phyloP scores from a whole-genome alignment of 2,113 vertebrate species.

The Hippocampus barbouri region DNA sequence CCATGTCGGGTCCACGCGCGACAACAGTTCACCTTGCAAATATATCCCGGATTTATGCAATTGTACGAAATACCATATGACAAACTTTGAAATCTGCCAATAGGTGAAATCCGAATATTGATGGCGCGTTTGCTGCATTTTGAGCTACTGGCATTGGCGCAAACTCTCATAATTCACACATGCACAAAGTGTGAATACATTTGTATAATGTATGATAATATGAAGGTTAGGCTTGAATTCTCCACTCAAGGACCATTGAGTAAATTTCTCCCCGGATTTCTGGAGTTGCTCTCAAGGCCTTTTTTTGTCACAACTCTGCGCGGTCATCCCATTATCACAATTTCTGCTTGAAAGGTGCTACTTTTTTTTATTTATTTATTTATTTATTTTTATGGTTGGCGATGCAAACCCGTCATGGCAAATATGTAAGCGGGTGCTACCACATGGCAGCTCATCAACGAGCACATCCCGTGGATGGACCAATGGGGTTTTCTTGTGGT shows the following conservation, averaged over 20 bases:
- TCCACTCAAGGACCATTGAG: conserved; percentile 1
- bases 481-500: neutral
- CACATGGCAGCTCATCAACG: neutral
- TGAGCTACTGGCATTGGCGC: neutral
- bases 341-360: neutral
- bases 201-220: conserved; percentile 13
- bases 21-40: conserved; percentile 29
- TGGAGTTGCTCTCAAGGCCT: conserved; percentile 3
- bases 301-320: neutral
- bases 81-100: neutral
- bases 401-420: neutral
- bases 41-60: neutral
- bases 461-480: neutral
- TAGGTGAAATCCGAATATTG: neutral
- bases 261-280: neutral
- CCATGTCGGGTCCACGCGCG: neutral
- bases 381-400: neutral
- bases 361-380: neutral
- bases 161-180: neutral
- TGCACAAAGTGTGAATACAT: conserved; percentile 1
- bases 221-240: neutral
- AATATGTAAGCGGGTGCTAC: neutral
- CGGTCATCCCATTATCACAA: neutral
- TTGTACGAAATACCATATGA: neutral
- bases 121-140: neutral